Evolutionary conservation across 2,113 vertebrate species (phyloP).

Genomic region (Fregata magnificens): DNA sequence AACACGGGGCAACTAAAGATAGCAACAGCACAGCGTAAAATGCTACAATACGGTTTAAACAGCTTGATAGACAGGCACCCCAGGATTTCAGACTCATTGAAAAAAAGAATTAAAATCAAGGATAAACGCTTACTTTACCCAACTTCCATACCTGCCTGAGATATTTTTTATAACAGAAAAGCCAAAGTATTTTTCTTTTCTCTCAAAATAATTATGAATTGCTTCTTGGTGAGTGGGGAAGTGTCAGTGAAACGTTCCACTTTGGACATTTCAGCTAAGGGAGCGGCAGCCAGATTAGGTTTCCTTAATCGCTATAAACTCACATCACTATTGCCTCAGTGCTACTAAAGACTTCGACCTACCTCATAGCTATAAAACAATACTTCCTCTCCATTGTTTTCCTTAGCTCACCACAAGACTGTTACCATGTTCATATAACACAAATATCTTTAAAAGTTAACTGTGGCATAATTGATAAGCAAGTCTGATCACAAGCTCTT

Average conservation of each 20-base stretch:
- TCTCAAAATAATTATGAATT: neutral
- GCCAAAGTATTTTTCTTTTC: neutral
- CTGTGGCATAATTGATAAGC: neutral
- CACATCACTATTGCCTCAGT: neutral
- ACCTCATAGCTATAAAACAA: neutral
- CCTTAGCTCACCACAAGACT: neutral
- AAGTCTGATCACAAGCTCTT: neutral
- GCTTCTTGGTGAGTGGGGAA: neutral
- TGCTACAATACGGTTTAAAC: neutral
- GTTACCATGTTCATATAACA: neutral
- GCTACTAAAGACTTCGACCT: neutral
- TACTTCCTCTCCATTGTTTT: neutral
- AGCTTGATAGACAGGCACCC: fast-evolving
- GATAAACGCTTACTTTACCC: neutral
- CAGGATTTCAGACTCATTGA: neutral
- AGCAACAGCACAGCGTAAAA: neutral
- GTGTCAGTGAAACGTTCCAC: fast-evolving
- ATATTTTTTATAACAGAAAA: neutral
- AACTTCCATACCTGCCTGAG: neutral
- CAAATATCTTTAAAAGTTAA: neutral
- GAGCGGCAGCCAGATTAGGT: neutral
- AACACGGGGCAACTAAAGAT: neutral
- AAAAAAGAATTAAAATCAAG: neutral
- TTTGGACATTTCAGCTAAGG: fast-evolving
- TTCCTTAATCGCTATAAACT: neutral